Evolutionary conservation across 2,797 vertebrate species (phyloP).

Genomic region (Hypotaenidia okinawae): DNA sequence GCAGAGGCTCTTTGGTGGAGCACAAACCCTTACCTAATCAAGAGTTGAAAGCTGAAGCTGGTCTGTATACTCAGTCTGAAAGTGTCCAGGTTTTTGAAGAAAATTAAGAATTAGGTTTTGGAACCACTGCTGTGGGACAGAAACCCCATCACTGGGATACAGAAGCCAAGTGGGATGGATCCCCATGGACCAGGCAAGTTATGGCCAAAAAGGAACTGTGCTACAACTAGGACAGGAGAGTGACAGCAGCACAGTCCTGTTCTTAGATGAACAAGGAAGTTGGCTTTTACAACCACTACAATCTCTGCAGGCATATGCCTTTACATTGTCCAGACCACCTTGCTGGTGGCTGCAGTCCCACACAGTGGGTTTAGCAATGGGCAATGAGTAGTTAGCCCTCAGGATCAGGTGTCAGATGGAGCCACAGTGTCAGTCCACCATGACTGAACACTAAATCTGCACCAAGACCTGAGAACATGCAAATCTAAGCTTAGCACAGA

Average conservation of each 20-base stretch:
- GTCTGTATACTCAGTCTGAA: neutral
- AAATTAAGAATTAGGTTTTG: neutral
- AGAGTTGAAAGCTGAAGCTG: neutral
- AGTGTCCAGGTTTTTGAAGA: neutral
- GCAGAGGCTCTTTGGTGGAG: neutral
- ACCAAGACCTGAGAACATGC: accelerated
- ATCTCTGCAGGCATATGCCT: neutral
- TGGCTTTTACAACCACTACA: neutral
- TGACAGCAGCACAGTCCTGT: accelerated
- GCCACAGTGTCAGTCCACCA: accelerated
- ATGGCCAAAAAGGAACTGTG: neutral
- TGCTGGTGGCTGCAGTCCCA: neutral
- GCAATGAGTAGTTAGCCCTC: neutral
- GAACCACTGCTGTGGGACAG: neutral
- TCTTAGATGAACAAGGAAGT: neutral
- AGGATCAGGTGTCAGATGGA: neutral
- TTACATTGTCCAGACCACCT: accelerated
- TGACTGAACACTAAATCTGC: neutral
- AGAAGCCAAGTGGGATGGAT: neutral
- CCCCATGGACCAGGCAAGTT: accelerated
- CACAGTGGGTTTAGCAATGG: accelerated
- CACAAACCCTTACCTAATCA: neutral
- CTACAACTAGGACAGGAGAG: neutral
- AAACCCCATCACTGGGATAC: neutral
- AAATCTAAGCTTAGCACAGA: neutral